phyloP scores from a whole-genome alignment of 2,888 invertebrate genomes.

The Epistrophella euchroma region DNA sequence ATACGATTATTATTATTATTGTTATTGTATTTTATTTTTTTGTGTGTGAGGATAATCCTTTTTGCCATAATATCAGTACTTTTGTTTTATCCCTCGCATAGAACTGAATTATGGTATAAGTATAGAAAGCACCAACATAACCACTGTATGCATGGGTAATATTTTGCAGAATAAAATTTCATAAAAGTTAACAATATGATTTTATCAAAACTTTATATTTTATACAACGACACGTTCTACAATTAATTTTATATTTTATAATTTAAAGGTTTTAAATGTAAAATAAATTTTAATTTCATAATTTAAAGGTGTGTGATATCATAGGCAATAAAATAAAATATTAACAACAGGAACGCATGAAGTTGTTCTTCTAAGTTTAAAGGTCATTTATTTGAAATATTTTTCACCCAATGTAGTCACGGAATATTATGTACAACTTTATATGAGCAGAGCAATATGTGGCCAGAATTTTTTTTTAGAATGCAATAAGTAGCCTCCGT shows the following conservation, averaged over 20 bases:
- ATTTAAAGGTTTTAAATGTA: neutral
- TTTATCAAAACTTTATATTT: neutral
- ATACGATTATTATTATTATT: conserved; percentile 27
- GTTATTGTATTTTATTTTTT: neutral
- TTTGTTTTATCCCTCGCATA: neutral
- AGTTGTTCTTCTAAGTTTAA: too few relatives aligned
- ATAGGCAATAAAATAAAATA: neutral
- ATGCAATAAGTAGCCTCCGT: too few relatives aligned
- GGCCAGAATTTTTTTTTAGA: too few relatives aligned
- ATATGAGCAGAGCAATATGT: too few relatives aligned
- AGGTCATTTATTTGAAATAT: too few relatives aligned
- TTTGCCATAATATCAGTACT: neutral
- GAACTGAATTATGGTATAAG: neutral
- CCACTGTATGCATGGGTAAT: neutral
- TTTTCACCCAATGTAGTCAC: too few relatives aligned
- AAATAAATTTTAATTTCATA: too few relatives aligned
- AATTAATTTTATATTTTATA: neutral
- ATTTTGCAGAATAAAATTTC: neutral
- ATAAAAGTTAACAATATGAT: neutral
- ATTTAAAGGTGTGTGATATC: neutral
- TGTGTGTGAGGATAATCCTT: conserved; percentile 9
- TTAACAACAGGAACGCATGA: neutral
- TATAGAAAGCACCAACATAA: neutral
- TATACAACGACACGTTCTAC: neutral
- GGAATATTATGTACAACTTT: too few relatives aligned